phyloP scores from a whole-genome alignment of 1,140 invertebrate species.

The Drosophila ohnishii region DNA sequence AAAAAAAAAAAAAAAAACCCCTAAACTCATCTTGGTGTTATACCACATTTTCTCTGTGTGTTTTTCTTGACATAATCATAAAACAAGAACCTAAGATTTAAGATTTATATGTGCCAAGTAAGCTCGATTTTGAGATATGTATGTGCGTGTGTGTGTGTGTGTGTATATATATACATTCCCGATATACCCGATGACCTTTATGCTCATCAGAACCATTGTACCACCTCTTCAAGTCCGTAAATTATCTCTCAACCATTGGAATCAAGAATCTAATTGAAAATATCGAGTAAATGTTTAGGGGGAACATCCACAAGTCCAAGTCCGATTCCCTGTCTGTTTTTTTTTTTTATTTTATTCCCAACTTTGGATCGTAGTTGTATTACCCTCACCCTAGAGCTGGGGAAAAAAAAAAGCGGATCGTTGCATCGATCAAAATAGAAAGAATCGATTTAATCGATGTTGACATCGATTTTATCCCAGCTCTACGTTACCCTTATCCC shows the following conservation, averaged over 20 bases:
- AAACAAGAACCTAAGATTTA: slow-evolving; percentile 1
- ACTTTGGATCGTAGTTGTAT: too few relatives aligned
- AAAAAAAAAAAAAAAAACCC: background rate
- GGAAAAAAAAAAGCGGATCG: too few relatives aligned
- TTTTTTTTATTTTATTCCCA: background rate
- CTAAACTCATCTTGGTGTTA: slow-evolving; percentile 5
- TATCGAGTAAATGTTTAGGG: slow-evolving; percentile 3
- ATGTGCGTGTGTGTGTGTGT: background rate
- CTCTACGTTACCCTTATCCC: background rate
- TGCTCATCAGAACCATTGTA: background rate
- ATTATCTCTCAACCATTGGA: background rate
- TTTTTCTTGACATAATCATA: slow-evolving; percentile 12
- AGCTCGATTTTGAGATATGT: slow-evolving; percentile 8
- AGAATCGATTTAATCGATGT: too few relatives aligned
- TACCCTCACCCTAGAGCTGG: too few relatives aligned
- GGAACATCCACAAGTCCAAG: background rate
- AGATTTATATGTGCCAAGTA: slow-evolving; percentile 11
- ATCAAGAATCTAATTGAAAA: background rate
- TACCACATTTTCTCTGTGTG: slow-evolving; percentile 13
- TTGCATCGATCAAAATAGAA: too few relatives aligned
- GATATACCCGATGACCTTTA: background rate
- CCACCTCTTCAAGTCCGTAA: background rate
- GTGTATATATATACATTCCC: slow-evolving; percentile 5
- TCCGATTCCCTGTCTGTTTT: background rate
- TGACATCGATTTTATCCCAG: too few relatives aligned